A percentile compares a stretch with the other conserved stretches of the same genome.
Evolutionary conservation across 1,140 invertebrate genomes (phyloP).

Genomic region (Drosophila gunungcola): DNA sequence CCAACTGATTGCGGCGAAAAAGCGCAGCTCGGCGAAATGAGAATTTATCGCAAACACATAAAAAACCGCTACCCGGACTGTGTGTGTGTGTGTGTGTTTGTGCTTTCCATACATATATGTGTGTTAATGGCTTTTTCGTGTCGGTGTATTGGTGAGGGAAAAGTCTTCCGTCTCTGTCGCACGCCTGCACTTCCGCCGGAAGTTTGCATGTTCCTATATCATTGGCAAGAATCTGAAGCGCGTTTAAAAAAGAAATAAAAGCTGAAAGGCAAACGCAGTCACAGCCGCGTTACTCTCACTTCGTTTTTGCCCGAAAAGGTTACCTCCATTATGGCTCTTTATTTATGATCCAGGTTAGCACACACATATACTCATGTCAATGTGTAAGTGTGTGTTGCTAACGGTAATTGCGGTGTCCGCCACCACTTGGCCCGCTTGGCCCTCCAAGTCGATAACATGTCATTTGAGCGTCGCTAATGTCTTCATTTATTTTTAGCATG

Average conservation of each 20-base stretch:
- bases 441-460: slow-evolving; percentile 77
- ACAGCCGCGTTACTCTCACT: slow-evolving; percentile 4
- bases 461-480: slow-evolving; percentile 81
- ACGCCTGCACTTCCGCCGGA: slow-evolving; percentile 70
- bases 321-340: slow-evolving; percentile 50
- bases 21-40: slow-evolving; percentile 75
- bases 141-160: slow-evolving; percentile 31
- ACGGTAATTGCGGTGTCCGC: slow-evolving; percentile 52
- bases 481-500: slow-evolving; percentile 82
- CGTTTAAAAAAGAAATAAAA: slow-evolving; percentile 58
- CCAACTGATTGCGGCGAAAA: slow-evolving; percentile 71
- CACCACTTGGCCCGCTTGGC: slow-evolving; percentile 32
- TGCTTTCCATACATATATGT: slow-evolving; percentile 18
- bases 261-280: slow-evolving; percentile 35
- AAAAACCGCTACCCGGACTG: slow-evolving; percentile 48
- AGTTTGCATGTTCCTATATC: slow-evolving; percentile 81
- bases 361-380: slow-evolving; percentile 2
- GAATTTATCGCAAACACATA: slow-evolving; percentile 78
- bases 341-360: slow-evolving; percentile 54
- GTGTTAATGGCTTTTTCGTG: slow-evolving; percentile 73
- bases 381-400: slow-evolving; percentile 28
- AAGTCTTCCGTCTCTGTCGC: slow-evolving; percentile 30
- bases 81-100: slow-evolving; percentile 2
- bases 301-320: slow-evolving; percentile 33
- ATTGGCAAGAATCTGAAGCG: slow-evolving; percentile 75